Conservation (phyloP, 1,140 invertebrate genomes). For the Drosophila kohkoa region DNA sequence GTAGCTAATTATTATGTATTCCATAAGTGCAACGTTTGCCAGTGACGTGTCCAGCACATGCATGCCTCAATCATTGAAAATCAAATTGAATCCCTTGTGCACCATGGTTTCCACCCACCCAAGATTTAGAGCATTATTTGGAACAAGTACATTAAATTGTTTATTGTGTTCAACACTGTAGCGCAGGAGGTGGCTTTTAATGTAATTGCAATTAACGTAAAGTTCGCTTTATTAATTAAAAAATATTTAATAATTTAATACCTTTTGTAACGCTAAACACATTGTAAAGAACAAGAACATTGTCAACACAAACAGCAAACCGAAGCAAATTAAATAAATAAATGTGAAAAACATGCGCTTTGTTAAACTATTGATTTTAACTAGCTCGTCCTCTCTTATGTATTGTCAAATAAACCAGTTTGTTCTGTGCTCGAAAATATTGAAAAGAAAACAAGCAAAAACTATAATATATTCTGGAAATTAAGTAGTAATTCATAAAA, state of each 20-base stretch:
- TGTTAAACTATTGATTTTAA: constrained; percentile 5
- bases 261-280: constrained; percentile 52
- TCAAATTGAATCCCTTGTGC: constrained; percentile 7
- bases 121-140: constrained; percentile 21
- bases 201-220: constrained; percentile 45
- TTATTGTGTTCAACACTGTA: constrained; percentile 33
- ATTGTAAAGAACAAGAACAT: constrained; percentile 42
- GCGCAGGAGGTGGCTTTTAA: constrained; percentile 67
- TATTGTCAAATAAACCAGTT: neutral
- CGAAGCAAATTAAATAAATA: constrained; percentile 47
- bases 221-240: constrained; percentile 57
- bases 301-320: constrained; percentile 27
- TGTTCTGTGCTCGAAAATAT: neutral
- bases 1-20: constrained; percentile 69
- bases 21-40: constrained; percentile 67
- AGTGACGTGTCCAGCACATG: constrained; percentile 22
- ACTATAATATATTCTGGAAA: neutral
- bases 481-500: neutral
- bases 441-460: neutral
- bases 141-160: constrained; percentile 9
- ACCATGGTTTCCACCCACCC: neutral
- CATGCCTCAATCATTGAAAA: neutral
- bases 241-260: constrained; percentile 33
- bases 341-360: constrained; percentile 46
- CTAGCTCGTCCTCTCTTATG: neutral